These are phyloP conservation scores for Orthonevra nobilis DNA, from an alignment of 2,888 invertebrate species.

Conservation along the genomic window DNA sequence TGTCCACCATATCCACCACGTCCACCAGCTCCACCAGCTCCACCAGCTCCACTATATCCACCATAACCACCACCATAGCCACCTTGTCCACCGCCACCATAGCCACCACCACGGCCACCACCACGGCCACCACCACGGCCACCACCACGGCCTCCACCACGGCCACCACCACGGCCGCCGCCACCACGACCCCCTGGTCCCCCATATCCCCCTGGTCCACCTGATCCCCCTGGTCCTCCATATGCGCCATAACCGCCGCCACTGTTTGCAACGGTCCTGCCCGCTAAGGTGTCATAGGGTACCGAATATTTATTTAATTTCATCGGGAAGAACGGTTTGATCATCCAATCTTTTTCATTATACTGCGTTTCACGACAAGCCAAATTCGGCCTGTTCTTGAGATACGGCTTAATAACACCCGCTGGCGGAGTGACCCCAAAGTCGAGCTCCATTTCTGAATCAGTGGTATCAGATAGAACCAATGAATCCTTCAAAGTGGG, in stretches of 20 bases:
- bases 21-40: constrained; percentile 2
- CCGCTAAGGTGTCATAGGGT: constrained; percentile 42
- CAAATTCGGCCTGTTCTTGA: constrained; percentile 81
- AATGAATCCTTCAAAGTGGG: constrained; percentile 72
- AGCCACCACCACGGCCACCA: background rate
- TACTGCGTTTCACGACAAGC: constrained; percentile 84
- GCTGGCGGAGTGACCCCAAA: constrained; percentile 88
- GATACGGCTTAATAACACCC: constrained; percentile 84
- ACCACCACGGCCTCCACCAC: background rate
- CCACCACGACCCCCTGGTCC: constrained; percentile 25
- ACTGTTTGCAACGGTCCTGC: too few relatives aligned
- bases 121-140: background rate
- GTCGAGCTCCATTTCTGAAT: constrained; percentile 84
- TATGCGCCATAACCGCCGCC: constrained; percentile 1
- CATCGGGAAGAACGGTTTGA: constrained; percentile 73
- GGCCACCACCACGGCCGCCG: constrained; percentile 9
- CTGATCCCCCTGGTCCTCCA: too few relatives aligned
- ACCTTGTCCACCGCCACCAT: background rate
- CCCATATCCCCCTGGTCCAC: background rate
- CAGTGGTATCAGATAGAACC: constrained; percentile 77
- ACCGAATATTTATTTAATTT: constrained; percentile 74
- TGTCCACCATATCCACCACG: constrained; percentile 7
- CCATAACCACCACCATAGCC: background rate
- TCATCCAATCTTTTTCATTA: constrained; percentile 81
- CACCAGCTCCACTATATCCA: background rate